A percentile compares a stretch with the other conserved stretches of the same genome.
These are phyloP conservation scores for Sycophaga agraensis DNA, from an alignment of 1,140 invertebrate species.

Conservation along the genomic window DNA sequence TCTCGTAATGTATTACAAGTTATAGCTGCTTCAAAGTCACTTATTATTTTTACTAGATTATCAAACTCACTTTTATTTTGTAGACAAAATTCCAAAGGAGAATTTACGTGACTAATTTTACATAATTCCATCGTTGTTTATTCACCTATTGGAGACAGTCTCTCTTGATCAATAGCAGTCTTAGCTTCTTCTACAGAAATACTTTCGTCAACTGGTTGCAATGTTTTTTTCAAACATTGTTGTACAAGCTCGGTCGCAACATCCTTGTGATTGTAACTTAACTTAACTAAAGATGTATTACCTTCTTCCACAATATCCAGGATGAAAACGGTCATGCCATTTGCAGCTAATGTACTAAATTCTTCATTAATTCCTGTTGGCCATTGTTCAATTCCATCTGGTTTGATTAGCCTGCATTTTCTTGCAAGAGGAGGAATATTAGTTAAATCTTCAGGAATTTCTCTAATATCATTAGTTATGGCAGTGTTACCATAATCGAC, in stretches of 20 bases:
- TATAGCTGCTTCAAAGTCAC: too few species aligned
- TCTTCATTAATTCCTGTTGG: slow-evolving; percentile 41
- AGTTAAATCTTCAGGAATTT: slow-evolving; percentile 48
- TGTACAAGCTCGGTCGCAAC: slow-evolving; percentile 61
- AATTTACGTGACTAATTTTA: slow-evolving; percentile 68
- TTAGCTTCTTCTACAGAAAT: slow-evolving; percentile 32
- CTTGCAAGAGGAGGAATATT: slow-evolving; percentile 45
- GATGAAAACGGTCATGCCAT: slow-evolving; percentile 48
- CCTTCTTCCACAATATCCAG: slow-evolving; percentile 58
- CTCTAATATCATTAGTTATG: slow-evolving; percentile 42
- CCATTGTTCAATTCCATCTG: slow-evolving; percentile 40
- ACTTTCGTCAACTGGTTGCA: slow-evolving; percentile 34
- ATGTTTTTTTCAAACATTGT: neutral
- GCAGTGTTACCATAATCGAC: slow-evolving; percentile 64
- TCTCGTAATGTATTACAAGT: too few species aligned
- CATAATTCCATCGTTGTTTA: slow-evolving; percentile 46
- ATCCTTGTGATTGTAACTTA: slow-evolving; percentile 65
- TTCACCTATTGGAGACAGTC: slow-evolving; percentile 46
- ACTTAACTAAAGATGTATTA: slow-evolving; percentile 66
- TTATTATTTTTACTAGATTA: too few species aligned
- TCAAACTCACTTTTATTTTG: slow-evolving; percentile 67
- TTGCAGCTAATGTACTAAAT: slow-evolving; percentile 42
- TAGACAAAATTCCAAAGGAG: slow-evolving; percentile 71
- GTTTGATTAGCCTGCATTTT: slow-evolving; percentile 48
- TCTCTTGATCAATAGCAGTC: slow-evolving; percentile 40